These are phyloP conservation scores for Machaerirhynchus nigripectus DNA, from an alignment of 2,113 vertebrate species.

Conservation along the genomic window DNA sequence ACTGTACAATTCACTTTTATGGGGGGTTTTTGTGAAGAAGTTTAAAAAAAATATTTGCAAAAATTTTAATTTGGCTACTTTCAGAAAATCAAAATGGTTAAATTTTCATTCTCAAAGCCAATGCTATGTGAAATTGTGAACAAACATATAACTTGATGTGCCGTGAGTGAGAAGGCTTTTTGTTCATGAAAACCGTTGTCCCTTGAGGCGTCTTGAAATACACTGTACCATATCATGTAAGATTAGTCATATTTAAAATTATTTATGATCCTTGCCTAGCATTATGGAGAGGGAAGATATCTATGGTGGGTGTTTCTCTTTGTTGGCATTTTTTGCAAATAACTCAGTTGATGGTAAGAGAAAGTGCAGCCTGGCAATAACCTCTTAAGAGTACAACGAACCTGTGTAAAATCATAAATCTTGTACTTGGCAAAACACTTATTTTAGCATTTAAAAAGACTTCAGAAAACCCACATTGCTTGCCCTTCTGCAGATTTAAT, in stretches of 20 bases:
- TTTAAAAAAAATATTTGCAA: not conserved
- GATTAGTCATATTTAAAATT: slow-evolving; percentile 5
- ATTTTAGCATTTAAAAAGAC: not conserved
- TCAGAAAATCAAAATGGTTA: not conserved
- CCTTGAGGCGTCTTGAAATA: not conserved
- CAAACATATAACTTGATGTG: not conserved
- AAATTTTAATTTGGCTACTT: not conserved
- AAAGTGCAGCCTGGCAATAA: not conserved
- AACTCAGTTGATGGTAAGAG: not conserved
- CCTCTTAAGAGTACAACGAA: not conserved
- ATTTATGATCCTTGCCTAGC: not conserved
- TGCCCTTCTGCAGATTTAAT: not conserved
- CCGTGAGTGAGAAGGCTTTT: not conserved
- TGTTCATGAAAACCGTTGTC: not conserved
- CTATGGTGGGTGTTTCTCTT: not conserved
- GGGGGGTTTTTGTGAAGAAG: not conserved
- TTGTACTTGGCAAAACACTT: not conserved
- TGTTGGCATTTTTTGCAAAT: not conserved
- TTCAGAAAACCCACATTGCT: not conserved
- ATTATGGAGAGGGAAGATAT: not conserved
- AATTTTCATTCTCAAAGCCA: not conserved
- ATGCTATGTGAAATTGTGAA: not conserved
- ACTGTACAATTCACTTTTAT: not conserved
- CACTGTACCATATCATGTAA: not conserved
- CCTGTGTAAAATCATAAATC: not conserved